A percentile compares a stretch with the other conserved stretches of the same genome.
Conservation (phyloP, 2,113 vertebrate species). For the Struthio camelus region DNA sequence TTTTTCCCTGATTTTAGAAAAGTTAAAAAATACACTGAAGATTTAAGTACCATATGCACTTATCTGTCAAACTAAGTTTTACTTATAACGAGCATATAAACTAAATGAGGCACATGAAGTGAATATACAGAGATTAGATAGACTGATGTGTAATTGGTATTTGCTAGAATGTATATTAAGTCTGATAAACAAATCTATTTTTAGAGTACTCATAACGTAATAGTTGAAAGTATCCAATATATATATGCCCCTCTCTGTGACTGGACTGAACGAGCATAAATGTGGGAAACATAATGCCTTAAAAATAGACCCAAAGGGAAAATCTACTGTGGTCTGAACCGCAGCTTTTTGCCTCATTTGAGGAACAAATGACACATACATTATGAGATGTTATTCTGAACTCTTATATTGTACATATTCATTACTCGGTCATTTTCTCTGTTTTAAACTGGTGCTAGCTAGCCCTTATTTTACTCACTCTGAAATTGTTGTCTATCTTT, state of each 20-base stretch:
- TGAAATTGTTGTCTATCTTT: neutral
- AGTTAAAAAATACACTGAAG: neutral
- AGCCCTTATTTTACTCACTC: neutral
- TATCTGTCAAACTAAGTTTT: neutral
- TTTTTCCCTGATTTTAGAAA: neutral
- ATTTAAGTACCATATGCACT: neutral
- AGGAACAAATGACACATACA: slow-evolving; percentile 10
- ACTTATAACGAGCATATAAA: neutral
- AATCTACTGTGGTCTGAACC: neutral
- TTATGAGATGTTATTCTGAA: slow-evolving; percentile 12
- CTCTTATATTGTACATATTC: neutral
- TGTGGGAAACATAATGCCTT: neutral
- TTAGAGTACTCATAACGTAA: neutral
- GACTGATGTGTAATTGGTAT: neutral
- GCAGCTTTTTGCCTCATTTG: slow-evolving; percentile 20
- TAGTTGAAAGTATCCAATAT: neutral
- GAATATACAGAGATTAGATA: neutral
- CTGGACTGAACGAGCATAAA: neutral
- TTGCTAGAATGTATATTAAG: neutral
- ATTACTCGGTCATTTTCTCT: neutral
- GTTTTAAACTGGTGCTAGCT: neutral
- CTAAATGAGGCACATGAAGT: neutral
- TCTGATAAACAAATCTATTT: neutral
- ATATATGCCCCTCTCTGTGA: neutral
- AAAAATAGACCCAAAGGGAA: neutral